Percentiles rank a stretch among this genome's conserved stretches.
These are phyloP conservation scores for Bembecia ichneumoniformis DNA, from an alignment of 2,888 invertebrate genomes.

Conservation along the genomic window DNA sequence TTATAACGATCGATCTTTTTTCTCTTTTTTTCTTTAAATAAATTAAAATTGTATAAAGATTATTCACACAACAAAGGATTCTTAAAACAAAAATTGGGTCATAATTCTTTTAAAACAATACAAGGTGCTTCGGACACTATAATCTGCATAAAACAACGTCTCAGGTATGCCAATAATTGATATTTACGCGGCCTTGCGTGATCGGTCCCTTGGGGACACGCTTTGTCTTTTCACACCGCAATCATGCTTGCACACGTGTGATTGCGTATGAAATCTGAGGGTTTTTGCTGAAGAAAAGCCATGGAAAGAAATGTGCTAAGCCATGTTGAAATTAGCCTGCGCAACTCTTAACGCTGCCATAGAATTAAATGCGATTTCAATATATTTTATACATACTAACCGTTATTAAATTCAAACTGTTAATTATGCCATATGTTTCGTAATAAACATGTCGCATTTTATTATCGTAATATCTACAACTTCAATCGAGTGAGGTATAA, in stretches of 20 bases:
- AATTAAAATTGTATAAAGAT: too few species aligned
- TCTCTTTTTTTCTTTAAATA: too few species aligned
- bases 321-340: conserved; percentile 8
- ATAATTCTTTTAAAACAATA: background rate
- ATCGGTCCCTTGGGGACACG: conserved; percentile 41
- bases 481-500: too few species aligned
- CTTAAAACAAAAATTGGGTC: background rate
- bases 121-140: conserved; percentile 4
- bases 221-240: conserved; percentile 30
- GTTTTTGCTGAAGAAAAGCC: conserved; percentile 28
- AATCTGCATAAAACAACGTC: conserved; percentile 37
- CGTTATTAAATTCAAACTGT: too few species aligned
- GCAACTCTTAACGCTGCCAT: conserved; percentile 1
- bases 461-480: too few species aligned
- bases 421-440: background rate
- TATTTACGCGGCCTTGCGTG: conserved; percentile 45
- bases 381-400: too few species aligned
- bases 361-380: background rate
- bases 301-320: conserved; percentile 16
- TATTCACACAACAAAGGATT: too few species aligned
- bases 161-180: conserved; percentile 35
- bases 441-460: background rate
- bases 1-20: too few species aligned
- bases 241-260: conserved; percentile 22
- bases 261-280: conserved; percentile 24